Percentiles rank a stretch among this genome's conserved stretches.
These are phyloP conservation scores for Eulacestoma nigropectus DNA, from an alignment of 2,113 vertebrate genomes.

Conservation along the genomic window DNA sequence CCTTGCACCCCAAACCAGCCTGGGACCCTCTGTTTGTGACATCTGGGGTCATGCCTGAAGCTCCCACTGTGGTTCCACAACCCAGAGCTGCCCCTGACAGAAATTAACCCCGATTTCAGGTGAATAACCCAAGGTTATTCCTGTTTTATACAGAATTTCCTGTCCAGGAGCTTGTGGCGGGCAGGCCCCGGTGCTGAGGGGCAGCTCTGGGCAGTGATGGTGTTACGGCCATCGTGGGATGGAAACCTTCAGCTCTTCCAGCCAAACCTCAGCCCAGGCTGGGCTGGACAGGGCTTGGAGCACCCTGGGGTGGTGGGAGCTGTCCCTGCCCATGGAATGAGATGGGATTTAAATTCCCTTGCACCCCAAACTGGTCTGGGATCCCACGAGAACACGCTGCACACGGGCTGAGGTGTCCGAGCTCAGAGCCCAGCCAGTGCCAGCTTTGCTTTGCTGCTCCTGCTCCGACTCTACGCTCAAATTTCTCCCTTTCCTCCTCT, in stretches of 20 bases:
- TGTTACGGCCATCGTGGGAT: too few relatives aligned
- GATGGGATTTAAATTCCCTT: background rate
- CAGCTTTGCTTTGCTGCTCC: background rate
- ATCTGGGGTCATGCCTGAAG: background rate
- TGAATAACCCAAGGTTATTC: too few relatives aligned
- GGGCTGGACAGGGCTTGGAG: background rate
- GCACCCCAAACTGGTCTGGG: background rate
- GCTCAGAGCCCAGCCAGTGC: background rate
- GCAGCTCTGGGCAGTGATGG: too few relatives aligned
- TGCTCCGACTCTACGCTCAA: background rate
- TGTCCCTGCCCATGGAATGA: background rate
- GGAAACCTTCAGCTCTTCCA: background rate
- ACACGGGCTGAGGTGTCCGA: background rate
- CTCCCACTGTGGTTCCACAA: too few relatives aligned
- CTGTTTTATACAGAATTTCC: too few relatives aligned
- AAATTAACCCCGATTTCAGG: too few relatives aligned
- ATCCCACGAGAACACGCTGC: fast-evolving
- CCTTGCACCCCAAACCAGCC: background rate
- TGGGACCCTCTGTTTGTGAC: background rate
- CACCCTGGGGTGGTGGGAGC: background rate
- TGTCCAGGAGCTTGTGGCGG: too few relatives aligned
- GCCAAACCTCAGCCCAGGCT: fast-evolving
- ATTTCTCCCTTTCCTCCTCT: background rate
- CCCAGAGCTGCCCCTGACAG: too few relatives aligned
- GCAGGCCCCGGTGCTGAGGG: too few relatives aligned